Conservation (phyloP, 2,888 invertebrate species). For the Aleiodes alternator region DNA sequence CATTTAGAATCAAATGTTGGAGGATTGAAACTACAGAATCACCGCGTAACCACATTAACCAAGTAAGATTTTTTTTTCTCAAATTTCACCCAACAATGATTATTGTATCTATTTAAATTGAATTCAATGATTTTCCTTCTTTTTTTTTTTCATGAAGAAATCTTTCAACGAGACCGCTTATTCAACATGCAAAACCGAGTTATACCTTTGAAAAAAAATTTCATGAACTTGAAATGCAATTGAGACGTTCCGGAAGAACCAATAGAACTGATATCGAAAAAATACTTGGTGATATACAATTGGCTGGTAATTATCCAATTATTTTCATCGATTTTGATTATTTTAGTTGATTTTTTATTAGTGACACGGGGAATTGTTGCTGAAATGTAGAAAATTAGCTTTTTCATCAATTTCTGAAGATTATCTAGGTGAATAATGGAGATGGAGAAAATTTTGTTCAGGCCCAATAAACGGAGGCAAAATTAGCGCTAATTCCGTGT, state of each 20-base stretch:
- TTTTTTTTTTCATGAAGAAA: slow-evolving; percentile 75
- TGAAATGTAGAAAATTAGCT: too few species aligned
- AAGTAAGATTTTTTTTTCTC: slow-evolving; percentile 44
- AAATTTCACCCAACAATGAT: slow-evolving; percentile 42
- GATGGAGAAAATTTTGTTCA: too few species aligned
- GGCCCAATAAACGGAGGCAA: too few species aligned
- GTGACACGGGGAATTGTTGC: too few species aligned
- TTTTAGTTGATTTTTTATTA: too few species aligned
- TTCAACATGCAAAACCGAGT: slow-evolving; percentile 75
- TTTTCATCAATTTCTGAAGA: too few species aligned
- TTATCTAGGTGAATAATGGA: too few species aligned
- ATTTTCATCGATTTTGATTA: not conserved
- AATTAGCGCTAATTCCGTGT: too few species aligned
- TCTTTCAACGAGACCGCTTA: slow-evolving; percentile 78
- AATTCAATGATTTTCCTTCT: slow-evolving; percentile 7
- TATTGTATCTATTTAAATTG: not conserved
- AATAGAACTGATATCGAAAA: slow-evolving; percentile 86
- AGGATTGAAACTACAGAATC: not conserved
- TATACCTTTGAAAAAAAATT: slow-evolving; percentile 82
- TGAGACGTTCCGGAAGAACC: slow-evolving; percentile 84
- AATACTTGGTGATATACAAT: slow-evolving; percentile 84
- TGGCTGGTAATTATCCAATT: slow-evolving; percentile 69
- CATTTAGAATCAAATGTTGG: not conserved
- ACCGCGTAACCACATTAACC: slow-evolving; percentile 32
- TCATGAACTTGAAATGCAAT: slow-evolving; percentile 83